Evolutionary conservation across 2,888 invertebrate species (phyloP).

Genomic region (Copidosoma aretas): DNA sequence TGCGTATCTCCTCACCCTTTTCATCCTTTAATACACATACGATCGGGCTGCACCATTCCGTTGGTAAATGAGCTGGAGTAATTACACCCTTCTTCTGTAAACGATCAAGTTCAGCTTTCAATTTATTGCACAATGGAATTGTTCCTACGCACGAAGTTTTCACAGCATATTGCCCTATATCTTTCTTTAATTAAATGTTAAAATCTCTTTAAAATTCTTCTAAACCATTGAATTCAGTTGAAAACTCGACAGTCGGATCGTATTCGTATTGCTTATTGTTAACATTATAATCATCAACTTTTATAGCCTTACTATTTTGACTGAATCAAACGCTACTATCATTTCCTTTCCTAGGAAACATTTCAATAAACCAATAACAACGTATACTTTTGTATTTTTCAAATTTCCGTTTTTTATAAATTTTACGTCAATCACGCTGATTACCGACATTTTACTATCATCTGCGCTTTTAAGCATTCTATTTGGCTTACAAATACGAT

Average conservation of each 20-base stretch:
- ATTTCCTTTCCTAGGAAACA: background rate
- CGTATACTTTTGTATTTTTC: background rate
- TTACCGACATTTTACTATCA: background rate
- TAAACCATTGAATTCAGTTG: constrained; percentile 43
- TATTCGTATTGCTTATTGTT: background rate
- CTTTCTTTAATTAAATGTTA: constrained; percentile 45
- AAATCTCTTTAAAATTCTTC: constrained; percentile 46
- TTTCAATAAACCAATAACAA: background rate
- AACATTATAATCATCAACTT: background rate
- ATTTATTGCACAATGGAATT: constrained; percentile 49
- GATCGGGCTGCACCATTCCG: constrained; percentile 55
- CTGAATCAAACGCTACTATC: background rate
- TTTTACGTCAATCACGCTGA: background rate
- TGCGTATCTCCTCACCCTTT: constrained; percentile 38
- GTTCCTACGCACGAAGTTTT: constrained; percentile 50
- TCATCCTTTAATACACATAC: constrained; percentile 49
- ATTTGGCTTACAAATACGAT: background rate
- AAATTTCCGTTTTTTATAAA: background rate
- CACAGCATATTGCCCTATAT: constrained; percentile 48
- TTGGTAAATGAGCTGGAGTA: constrained; percentile 48
- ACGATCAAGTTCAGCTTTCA: constrained; percentile 50
- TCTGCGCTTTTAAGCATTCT: background rate
- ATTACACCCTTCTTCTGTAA: constrained; percentile 49
- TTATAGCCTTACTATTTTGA: background rate
- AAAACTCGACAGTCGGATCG: background rate